Conservation (phyloP, 2,113 vertebrate species). For the Hippocampus abdominalis region DNA sequence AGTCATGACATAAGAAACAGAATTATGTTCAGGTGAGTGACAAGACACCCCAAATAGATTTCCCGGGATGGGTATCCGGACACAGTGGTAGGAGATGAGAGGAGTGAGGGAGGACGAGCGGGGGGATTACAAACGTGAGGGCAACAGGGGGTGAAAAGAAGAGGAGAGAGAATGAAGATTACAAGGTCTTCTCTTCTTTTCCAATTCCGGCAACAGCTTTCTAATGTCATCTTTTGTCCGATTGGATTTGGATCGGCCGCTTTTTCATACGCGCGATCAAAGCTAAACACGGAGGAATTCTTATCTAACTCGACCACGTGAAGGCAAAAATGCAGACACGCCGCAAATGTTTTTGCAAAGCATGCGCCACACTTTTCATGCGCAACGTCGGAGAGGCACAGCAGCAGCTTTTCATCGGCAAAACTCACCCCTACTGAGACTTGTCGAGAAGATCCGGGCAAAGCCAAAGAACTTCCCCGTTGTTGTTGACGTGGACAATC, state of each 20-base stretch:
- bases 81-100: not conserved
- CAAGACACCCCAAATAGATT: not conserved
- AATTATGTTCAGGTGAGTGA: not conserved
- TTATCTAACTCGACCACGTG: not conserved
- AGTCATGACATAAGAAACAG: slow-evolving; percentile 18
- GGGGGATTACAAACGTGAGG: not conserved
- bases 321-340: not conserved
- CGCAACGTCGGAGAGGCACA: slow-evolving; percentile 4
- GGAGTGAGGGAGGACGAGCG: not conserved
- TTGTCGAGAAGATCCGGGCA: slow-evolving; percentile 55
- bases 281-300: not conserved
- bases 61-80: not conserved
- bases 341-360: not conserved
- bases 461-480: slow-evolving; percentile 63
- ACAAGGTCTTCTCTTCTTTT: not conserved
- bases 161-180: not conserved
- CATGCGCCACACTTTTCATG: not conserved
- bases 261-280: not conserved
- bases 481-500: slow-evolving; percentile 61
- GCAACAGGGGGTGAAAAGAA: slow-evolving; percentile 28
- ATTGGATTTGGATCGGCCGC: not conserved
- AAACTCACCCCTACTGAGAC: slow-evolving; percentile 67
- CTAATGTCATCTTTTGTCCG: not conserved
- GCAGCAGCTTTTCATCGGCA: slow-evolving; percentile 18
- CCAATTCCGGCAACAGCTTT: not conserved